Conservation (phyloP, 2,888 invertebrate species). For the Heliconius ismenius region DNA sequence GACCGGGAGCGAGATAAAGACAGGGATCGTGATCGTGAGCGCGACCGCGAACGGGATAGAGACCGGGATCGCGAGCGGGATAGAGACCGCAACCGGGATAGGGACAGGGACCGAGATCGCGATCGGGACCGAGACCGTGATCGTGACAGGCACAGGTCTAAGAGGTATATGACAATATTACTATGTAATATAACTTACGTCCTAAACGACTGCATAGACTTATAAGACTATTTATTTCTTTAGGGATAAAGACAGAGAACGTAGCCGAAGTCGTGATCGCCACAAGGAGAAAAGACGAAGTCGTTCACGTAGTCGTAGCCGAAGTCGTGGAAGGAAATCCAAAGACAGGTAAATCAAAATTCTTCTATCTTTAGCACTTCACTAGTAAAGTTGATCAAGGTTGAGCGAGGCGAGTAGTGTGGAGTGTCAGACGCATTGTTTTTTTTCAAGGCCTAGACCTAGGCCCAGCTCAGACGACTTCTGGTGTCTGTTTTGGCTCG, state of each 20-base stretch:
- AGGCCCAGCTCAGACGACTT: too few species aligned
- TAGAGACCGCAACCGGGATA: constrained; percentile 49
- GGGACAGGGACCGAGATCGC: constrained; percentile 58
- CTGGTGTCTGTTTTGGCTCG: too few species aligned
- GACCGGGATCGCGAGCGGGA: constrained; percentile 55
- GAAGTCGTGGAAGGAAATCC: constrained; percentile 71
- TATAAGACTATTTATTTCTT: constrained; percentile 45
- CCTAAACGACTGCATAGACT: neutral
- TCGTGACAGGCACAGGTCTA: constrained; percentile 70
- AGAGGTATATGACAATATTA: constrained; percentile 64
- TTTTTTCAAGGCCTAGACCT: too few species aligned
- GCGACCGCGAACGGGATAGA: constrained; percentile 67
- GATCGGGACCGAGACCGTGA: constrained; percentile 54
- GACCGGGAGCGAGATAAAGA: constrained; percentile 65
- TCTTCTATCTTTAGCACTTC: too few species aligned
- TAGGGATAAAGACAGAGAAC: constrained; percentile 72
- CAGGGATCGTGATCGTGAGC: constrained; percentile 59
- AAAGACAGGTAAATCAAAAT: constrained; percentile 66
- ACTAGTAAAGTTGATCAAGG: too few species aligned
- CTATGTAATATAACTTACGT: neutral
- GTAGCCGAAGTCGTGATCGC: constrained; percentile 67
- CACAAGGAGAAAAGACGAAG: constrained; percentile 63
- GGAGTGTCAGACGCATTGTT: too few species aligned
- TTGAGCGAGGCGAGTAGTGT: too few species aligned
- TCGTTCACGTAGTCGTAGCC: constrained; percentile 65